Evolutionary conservation across 1,140 invertebrate species (phyloP).

Genomic region (Thaumatotibia leucotreta): DNA sequence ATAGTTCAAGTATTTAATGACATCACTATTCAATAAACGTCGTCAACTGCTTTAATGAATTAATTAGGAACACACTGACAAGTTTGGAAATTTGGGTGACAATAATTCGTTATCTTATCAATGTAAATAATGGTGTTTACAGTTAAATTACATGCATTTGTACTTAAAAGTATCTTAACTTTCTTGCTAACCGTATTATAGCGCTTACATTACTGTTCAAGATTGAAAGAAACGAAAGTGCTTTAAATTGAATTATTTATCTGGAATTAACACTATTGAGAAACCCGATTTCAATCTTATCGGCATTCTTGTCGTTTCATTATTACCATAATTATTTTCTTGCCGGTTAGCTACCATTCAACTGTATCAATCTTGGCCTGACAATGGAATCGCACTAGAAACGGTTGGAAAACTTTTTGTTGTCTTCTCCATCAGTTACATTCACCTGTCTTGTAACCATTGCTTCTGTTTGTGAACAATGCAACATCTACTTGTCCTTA

Average conservation of each 20-base stretch:
- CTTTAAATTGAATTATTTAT: constrained; percentile 5
- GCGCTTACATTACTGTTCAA: neutral
- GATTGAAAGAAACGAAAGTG: neutral
- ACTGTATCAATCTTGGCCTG: constrained; percentile 9
- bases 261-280: constrained; percentile 4
- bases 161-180: neutral
- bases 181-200: neutral
- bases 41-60: neutral
- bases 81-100: neutral
- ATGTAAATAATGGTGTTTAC: neutral
- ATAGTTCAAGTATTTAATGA: neutral
- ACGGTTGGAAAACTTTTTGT: constrained; percentile 54
- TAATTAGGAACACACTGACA: neutral
- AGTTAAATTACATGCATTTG: neutral
- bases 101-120: neutral
- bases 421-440: constrained; percentile 47
- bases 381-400: constrained; percentile 37
- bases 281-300: constrained; percentile 7
- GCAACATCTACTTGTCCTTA: constrained; percentile 45
- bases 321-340: constrained; percentile 7
- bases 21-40: neutral
- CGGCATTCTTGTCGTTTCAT: constrained; percentile 5
- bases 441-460: constrained; percentile 63
- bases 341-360: neutral
- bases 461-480: constrained; percentile 42